These are phyloP conservation scores for Bombus polaris DNA, from an alignment of 1,140 invertebrate genomes.

Conservation along the genomic window DNA sequence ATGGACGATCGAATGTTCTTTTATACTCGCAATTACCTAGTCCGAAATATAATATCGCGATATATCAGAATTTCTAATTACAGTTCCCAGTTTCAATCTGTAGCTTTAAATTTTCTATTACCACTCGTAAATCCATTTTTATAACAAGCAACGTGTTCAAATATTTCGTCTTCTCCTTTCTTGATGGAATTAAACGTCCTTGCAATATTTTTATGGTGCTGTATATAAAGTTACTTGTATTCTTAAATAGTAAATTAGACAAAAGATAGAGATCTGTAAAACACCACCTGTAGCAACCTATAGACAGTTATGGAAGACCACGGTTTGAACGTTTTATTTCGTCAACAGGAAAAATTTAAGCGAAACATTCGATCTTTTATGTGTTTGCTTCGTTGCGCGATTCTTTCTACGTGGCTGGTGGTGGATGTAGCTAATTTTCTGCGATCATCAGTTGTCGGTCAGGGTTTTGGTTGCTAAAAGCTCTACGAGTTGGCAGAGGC, in stretches of 20 bases:
- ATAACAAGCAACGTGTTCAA: neutral
- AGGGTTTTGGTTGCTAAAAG: neutral
- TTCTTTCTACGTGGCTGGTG: too few species aligned
- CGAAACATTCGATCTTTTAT: too few species aligned
- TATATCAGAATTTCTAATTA: neutral
- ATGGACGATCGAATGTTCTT: neutral
- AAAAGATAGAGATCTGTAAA: neutral
- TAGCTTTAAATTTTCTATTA: neutral
- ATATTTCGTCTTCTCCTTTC: neutral
- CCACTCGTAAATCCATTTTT: neutral
- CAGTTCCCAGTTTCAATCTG: neutral
- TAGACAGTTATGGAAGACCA: neutral
- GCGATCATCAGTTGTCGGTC: neutral
- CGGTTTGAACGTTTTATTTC: constrained; percentile 27
- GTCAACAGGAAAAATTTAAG: neutral
- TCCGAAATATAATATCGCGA: neutral
- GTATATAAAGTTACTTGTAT: too few species aligned
- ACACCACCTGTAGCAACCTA: constrained; percentile 18
- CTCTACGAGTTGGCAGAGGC: neutral
- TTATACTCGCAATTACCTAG: neutral
- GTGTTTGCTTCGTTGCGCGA: too few species aligned
- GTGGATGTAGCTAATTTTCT: neutral
- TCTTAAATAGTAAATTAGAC: neutral
- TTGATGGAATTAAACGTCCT: neutral
- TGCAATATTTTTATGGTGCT: neutral